Percentiles rank a stretch among this genome's conserved stretches.
phyloP scores from a whole-genome alignment of 2,888 invertebrate genomes.

The Branchipolynoe longqiensis region DNA sequence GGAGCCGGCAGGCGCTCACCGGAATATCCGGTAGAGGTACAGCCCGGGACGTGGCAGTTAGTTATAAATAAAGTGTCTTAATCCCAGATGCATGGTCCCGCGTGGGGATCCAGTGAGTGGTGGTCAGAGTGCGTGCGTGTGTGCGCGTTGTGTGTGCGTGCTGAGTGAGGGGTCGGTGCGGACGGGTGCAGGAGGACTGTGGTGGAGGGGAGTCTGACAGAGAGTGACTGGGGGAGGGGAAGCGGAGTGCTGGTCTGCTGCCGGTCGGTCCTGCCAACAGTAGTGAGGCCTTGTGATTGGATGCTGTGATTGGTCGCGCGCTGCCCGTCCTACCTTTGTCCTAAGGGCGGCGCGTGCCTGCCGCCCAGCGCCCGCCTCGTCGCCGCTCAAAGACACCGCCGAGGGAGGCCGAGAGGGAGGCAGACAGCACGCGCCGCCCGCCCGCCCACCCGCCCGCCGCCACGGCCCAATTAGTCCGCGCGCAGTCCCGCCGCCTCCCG shows the following conservation, averaged over 20 bases:
- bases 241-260: not conserved
- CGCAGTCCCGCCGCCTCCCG: not conserved
- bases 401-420: not conserved
- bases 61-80: not conserved
- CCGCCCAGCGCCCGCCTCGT: not conserved
- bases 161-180: not conserved
- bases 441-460: not conserved
- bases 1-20: not conserved
- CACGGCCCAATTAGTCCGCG: not conserved
- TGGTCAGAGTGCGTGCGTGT: not conserved
- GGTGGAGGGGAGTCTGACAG: not conserved
- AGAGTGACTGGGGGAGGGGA: not conserved
- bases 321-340: slow-evolving; percentile 47
- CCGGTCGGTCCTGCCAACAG: not conserved
- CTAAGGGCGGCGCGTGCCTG: not conserved
- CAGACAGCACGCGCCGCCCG: not conserved
- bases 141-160: not conserved
- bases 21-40: not conserved
- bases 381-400: slow-evolving; percentile 1
- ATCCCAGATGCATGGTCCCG: not conserved
- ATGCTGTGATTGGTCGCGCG: slow-evolving; percentile 19
- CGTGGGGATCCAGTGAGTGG: not conserved
- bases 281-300: slow-evolving; percentile 24
- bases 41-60: not conserved
- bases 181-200: not conserved